Conservation (phyloP, 2,888 invertebrate species). For the Dyspetes luteomarginatus region DNA sequence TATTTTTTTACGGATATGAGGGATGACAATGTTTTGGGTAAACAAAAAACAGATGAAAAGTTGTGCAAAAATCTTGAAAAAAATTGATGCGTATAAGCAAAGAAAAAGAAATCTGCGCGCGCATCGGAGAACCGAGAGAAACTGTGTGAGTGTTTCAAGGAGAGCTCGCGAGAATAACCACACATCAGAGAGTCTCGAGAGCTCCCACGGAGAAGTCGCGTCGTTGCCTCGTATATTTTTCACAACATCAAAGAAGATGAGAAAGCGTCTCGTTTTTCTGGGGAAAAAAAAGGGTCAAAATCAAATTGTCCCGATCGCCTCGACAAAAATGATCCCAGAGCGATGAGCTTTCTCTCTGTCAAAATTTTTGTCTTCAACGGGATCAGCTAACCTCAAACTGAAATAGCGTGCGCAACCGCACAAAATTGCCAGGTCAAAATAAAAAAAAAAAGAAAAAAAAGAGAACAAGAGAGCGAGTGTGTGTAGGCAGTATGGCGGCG, state of each 20-base stretch:
- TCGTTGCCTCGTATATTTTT: conserved; percentile 26
- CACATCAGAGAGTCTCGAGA: conserved; percentile 20
- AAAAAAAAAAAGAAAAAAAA: neutral
- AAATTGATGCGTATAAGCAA: neutral
- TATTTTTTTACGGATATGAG: no score
- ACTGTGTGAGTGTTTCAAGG: no score
- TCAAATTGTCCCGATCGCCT: conserved; percentile 13
- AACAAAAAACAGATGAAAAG: neutral
- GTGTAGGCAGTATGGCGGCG: no score
- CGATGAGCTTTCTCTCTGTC: no score
- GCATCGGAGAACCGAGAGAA: neutral
- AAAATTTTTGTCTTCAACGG: no score
- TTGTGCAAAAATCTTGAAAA: conserved; percentile 5
- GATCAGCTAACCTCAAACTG: no score
- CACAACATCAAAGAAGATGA: conserved; percentile 13
- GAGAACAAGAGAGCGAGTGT: no score
- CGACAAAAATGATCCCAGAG: neutral
- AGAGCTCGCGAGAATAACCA: conserved; percentile 4
- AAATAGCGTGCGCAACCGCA: no score
- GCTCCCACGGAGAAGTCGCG: conserved; percentile 15
- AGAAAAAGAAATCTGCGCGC: conserved; percentile 23
- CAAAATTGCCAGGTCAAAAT: no score
- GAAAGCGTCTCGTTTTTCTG: neutral
- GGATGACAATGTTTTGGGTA: no score
- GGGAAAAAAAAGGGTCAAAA: conserved; percentile 11